These are phyloP conservation scores for Mystacornis crossleyi DNA, from an alignment of 2,113 vertebrate genomes.

Conservation along the genomic window DNA sequence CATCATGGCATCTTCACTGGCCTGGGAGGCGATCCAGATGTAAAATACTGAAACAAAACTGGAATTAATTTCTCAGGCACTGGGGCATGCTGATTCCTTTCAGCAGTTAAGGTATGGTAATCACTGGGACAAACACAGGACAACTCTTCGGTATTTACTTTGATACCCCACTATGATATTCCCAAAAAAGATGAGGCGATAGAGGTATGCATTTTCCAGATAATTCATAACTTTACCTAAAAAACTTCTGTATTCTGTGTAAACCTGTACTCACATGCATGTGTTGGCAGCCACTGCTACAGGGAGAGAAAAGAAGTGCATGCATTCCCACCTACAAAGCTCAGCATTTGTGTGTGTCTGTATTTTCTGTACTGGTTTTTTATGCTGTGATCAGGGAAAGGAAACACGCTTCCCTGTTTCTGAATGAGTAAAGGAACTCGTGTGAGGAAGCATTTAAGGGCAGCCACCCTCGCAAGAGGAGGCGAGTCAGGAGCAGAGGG, in stretches of 20 bases:
- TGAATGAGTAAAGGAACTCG: not conserved
- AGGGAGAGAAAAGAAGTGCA: not conserved
- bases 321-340: not conserved
- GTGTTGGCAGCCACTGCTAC: not conserved
- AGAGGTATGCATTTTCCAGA: not conserved
- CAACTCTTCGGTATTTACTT: not conserved
- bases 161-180: not conserved
- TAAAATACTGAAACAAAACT: not conserved
- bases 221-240: not conserved
- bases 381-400: not conserved
- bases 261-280: not conserved
- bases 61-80: not conserved
- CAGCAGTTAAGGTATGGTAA: not conserved
- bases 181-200: not conserved
- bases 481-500: not conserved
- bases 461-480: not conserved
- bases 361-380: not conserved
- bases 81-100: not conserved
- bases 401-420: not conserved
- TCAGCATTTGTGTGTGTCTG: not conserved
- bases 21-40: not conserved
- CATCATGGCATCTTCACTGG: not conserved
- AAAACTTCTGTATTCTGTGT: not conserved
- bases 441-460: not conserved
- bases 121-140: not conserved